phyloP scores from a whole-genome alignment of 2,797 vertebrate genomes.

The Lycodopsis pacificus region DNA sequence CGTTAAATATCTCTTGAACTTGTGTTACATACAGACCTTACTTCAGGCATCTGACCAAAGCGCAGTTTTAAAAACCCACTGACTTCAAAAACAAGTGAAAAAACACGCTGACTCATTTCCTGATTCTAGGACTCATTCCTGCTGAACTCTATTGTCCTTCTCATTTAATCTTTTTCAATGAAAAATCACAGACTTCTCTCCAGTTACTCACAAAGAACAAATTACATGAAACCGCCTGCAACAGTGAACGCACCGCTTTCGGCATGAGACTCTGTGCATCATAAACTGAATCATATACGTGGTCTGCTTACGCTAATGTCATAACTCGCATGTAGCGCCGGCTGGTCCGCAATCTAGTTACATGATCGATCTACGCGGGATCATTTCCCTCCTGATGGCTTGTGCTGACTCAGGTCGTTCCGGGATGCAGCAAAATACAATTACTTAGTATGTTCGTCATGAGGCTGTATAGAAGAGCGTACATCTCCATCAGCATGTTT shows the following conservation, averaged over 20 bases:
- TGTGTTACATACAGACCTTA: no score
- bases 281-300: conserved; percentile 25
- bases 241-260: not conserved
- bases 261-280: not conserved
- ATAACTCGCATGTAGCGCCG: conserved; percentile 20
- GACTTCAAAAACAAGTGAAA: not conserved
- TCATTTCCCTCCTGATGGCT: conserved; percentile 38
- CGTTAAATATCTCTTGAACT: no score
- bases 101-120: not conserved
- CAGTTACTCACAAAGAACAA: not conserved
- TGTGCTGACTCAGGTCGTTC: conserved; percentile 32
- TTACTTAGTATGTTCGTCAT: conserved; percentile 21
- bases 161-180: not conserved
- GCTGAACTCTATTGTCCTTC: not conserved
- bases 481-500: not conserved
- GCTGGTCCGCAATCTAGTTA: conserved; percentile 44
- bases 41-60: not conserved
- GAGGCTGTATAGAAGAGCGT: not conserved
- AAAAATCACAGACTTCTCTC: not conserved
- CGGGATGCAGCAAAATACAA: conserved; percentile 31
- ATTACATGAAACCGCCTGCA: not conserved
- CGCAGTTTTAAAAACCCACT: not conserved
- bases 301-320: conserved; percentile 26
- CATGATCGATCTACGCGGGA: conserved; percentile 5
- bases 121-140: not conserved